Percentiles rank a stretch among this genome's conserved stretches.
These are phyloP conservation scores for Rhinopomastus cyanomelas DNA, from an alignment of 2,113 vertebrate species.

Conservation along the genomic window DNA sequence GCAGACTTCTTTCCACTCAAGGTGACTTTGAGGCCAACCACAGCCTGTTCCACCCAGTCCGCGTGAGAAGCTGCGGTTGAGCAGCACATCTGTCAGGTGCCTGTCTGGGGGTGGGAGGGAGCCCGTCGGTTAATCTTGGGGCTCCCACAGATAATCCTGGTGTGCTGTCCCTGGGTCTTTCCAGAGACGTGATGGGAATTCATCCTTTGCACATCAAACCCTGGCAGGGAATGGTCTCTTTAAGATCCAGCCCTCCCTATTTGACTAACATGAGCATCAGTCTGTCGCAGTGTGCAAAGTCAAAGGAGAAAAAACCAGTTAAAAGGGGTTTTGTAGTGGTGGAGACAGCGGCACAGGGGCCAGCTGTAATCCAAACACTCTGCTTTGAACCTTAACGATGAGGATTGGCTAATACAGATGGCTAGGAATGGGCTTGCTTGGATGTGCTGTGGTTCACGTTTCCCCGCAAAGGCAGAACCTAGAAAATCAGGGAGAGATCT, in stretches of 20 bases:
- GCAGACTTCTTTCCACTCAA: not conserved
- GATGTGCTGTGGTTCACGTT: not conserved
- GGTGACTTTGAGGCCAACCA: conserved; percentile 3
- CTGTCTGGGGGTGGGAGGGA: not conserved
- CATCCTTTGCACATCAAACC: not conserved
- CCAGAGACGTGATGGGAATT: not conserved
- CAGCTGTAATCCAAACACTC: not conserved
- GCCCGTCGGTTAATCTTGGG: not conserved
- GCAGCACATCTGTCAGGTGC: not conserved
- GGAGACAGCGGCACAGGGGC: not conserved
- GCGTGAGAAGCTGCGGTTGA: not conserved
- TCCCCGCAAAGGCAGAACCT: not conserved
- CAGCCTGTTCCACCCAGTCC: not conserved
- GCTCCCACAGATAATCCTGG: not conserved
- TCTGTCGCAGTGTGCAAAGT: not conserved
- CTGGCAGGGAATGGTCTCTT: not conserved
- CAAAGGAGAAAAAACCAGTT: not conserved
- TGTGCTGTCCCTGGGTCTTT: not conserved
- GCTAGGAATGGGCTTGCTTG: not conserved
- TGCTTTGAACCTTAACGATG: not conserved
- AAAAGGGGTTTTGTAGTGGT: not conserved
- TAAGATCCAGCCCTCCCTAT: not conserved
- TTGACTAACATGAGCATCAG: fast-evolving
- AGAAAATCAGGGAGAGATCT: not conserved
- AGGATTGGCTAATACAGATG: not conserved